These are phyloP conservation scores for Orcinus orca DNA, from an alignment of 2,113 vertebrate species.

Conservation along the genomic window DNA sequence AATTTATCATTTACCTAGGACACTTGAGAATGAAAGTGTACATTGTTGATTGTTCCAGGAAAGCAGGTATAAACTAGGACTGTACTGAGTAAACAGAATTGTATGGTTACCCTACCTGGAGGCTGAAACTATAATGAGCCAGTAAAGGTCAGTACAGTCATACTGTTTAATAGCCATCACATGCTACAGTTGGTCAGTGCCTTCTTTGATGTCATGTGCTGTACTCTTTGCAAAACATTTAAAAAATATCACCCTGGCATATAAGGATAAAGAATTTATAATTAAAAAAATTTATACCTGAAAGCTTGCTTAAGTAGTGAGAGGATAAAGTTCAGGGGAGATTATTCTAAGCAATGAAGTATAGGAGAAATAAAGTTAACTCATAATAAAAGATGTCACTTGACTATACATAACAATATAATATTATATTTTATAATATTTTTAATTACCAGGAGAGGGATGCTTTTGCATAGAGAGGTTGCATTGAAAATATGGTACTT, in stretches of 20 bases:
- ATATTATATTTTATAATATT: not conserved
- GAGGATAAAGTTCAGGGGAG: not conserved
- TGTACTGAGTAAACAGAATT: not conserved
- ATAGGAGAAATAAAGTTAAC: not conserved
- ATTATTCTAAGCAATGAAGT: not conserved
- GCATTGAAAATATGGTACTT: not conserved
- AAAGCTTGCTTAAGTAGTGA: not conserved
- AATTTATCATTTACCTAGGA: not conserved
- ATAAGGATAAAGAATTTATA: not conserved
- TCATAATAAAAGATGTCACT: not conserved
- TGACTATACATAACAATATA: not conserved
- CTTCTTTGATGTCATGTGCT: not conserved
- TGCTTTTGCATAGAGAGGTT: not conserved
- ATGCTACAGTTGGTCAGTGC: not conserved
- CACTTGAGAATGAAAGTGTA: not conserved
- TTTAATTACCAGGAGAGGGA: not conserved
- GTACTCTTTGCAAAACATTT: not conserved
- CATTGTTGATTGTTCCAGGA: not conserved
- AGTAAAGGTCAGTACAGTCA: too few species aligned
- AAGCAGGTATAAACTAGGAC: not conserved
- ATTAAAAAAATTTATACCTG: not conserved
- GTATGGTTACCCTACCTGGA: accelerated
- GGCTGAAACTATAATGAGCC: not conserved
- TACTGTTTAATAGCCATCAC: not conserved
- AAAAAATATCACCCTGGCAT: not conserved